These are phyloP conservation scores for Artemisiospiza belli DNA, from an alignment of 2,113 vertebrate genomes.

Conservation along the genomic window DNA sequence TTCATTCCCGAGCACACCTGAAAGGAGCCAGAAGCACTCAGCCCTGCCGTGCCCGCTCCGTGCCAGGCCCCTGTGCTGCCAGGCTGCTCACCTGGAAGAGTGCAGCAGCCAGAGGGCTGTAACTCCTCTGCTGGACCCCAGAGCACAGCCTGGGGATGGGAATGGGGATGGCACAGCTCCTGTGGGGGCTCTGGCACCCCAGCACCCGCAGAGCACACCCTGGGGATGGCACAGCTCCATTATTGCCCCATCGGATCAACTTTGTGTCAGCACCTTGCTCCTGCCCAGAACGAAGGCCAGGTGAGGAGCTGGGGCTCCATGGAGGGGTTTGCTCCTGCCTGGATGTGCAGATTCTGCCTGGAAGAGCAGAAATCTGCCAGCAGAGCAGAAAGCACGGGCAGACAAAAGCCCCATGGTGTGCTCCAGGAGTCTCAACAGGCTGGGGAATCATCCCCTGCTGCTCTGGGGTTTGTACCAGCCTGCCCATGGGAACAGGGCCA, in stretches of 20 bases:
- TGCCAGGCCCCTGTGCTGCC: accelerated
- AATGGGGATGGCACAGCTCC: background rate
- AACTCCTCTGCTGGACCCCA: background rate
- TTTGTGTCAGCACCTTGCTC: background rate
- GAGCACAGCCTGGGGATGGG: background rate
- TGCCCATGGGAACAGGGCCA: background rate
- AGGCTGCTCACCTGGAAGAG: background rate
- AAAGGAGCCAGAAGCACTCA: background rate
- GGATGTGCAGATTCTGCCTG: accelerated
- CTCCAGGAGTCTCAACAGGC: background rate
- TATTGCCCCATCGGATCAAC: accelerated
- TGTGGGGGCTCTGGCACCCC: accelerated
- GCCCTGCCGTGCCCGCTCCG: accelerated
- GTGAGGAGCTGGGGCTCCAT: accelerated
- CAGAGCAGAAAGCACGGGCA: background rate
- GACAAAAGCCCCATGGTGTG: accelerated
- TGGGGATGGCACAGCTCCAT: too few relatives aligned
- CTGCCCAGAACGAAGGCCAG: background rate
- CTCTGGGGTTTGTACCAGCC: accelerated
- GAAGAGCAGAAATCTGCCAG: background rate
- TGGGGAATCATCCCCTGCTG: background rate
- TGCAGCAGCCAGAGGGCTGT: background rate
- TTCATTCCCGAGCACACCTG: background rate
- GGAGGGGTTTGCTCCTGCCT: accelerated
- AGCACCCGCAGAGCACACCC: accelerated